Conservation (phyloP, 2,888 invertebrate species). For the Xanthorhoe spadicearia region DNA sequence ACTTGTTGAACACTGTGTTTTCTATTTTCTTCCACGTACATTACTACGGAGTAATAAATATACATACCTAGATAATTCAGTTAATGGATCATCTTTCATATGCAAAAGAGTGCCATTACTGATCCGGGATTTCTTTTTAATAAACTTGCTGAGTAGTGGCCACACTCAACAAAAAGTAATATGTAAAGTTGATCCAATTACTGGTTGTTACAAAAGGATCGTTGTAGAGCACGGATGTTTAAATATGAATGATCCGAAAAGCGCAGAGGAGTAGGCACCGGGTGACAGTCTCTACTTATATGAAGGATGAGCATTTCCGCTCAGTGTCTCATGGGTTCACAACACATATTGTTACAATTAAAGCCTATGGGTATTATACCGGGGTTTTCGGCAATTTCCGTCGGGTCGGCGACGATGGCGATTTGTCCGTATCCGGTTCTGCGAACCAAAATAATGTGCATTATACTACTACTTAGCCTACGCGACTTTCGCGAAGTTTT, state of each 20-base stretch:
- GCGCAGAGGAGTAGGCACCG: slow-evolving; percentile 82
- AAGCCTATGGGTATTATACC: slow-evolving; percentile 91
- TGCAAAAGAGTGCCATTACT: slow-evolving; percentile 31
- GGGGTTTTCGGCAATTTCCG: slow-evolving; percentile 98
- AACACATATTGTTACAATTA: slow-evolving; percentile 85
- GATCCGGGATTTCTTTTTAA: slow-evolving; percentile 24
- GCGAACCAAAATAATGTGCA: slow-evolving; percentile 78
- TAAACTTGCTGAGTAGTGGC: slow-evolving; percentile 11
- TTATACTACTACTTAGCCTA: slow-evolving; percentile 55
- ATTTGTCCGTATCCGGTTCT: slow-evolving; percentile 94
- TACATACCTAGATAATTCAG: slow-evolving; percentile 41
- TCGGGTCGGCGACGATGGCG: slow-evolving; percentile 94
- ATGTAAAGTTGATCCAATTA: slow-evolving; percentile 61
- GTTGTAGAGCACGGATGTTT: slow-evolving; percentile 57
- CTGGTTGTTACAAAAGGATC: slow-evolving; percentile 56
- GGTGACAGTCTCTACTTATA: slow-evolving; percentile 82
- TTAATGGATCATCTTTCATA: slow-evolving; percentile 59
- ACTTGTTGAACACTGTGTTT: slow-evolving; percentile 41
- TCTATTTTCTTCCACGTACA: slow-evolving; percentile 38
- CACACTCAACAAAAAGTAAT: slow-evolving; percentile 27
- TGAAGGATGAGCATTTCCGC: slow-evolving; percentile 67
- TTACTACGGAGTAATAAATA: slow-evolving; percentile 33
- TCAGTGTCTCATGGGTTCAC: slow-evolving; percentile 82
- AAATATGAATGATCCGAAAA: slow-evolving; percentile 67
- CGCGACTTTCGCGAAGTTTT: slow-evolving; percentile 9